Conservation (phyloP, 2,888 invertebrate genomes). For the Nebria brevicollis region DNA sequence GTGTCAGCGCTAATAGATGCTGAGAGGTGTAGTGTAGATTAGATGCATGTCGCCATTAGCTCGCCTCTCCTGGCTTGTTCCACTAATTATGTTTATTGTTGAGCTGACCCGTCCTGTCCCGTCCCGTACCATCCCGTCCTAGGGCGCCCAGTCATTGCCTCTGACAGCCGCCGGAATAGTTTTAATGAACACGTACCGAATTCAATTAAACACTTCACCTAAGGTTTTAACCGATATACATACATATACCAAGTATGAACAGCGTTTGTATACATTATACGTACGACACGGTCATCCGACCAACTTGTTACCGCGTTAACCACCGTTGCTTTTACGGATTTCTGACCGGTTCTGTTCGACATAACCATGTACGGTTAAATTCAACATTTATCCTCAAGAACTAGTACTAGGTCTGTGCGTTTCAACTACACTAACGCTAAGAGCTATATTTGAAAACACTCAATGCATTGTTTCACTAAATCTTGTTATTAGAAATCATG, state of each 20-base stretch:
- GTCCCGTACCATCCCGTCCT: conserved; percentile 7
- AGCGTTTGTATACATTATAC: background rate
- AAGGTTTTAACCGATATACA: conserved; percentile 19
- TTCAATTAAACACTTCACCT: conserved; percentile 37
- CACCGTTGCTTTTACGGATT: conserved; percentile 1
- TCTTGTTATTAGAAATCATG: background rate
- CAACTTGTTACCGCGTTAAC: conserved; percentile 11
- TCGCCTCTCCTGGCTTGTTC: conserved; percentile 13
- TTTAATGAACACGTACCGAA: conserved; percentile 31
- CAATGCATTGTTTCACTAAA: background rate
- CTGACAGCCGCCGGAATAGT: conserved; percentile 14
- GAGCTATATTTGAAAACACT: background rate
- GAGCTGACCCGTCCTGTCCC: conserved; percentile 17
- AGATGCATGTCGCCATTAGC: conserved; percentile 30
- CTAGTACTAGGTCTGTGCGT: background rate
- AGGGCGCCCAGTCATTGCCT: conserved; percentile 16
- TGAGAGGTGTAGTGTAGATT: conserved; percentile 21
- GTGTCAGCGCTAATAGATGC: conserved; percentile 21
- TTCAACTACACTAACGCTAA: background rate
- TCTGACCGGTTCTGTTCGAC: conserved; percentile 14
- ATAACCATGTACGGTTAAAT: conserved; percentile 7
- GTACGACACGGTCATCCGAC: conserved; percentile 3
- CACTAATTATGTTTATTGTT: conserved; percentile 38
- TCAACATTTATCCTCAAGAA: background rate
- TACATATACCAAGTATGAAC: background rate